phyloP scores from a whole-genome alignment of 2,113 vertebrate species.

The Pseudorhombus dupliciocellatus region DNA sequence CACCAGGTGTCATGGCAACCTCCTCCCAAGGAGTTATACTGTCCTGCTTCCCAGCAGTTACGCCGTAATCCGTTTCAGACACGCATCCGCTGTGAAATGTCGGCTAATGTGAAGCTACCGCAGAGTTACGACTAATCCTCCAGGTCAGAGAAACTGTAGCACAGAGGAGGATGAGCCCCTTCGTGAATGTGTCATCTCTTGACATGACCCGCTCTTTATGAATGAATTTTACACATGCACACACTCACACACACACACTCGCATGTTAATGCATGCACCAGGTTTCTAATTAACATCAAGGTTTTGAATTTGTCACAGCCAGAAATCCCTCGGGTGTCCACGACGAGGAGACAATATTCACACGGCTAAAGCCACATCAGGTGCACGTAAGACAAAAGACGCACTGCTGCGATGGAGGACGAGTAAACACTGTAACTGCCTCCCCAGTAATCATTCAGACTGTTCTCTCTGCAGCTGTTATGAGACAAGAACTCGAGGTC shows the following conservation, averaged over 20 bases:
- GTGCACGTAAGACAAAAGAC: neutral
- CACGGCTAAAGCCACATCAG: slow-evolving; percentile 14
- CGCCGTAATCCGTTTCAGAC: slow-evolving; percentile 48
- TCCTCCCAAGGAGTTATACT: slow-evolving; percentile 52
- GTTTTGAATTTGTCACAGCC: slow-evolving; percentile 42
- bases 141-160: slow-evolving; percentile 24
- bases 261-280: slow-evolving; percentile 42
- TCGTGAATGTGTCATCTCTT: neutral
- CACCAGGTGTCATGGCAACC: slow-evolving; percentile 69
- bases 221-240: slow-evolving; percentile 12
- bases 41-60: slow-evolving; percentile 63
- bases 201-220: slow-evolving; percentile 20
- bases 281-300: slow-evolving; percentile 45
- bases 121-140: slow-evolving; percentile 51
- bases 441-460: too few species aligned
- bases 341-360: slow-evolving; percentile 25
- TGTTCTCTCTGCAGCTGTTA: neutral
- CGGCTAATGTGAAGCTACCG: slow-evolving; percentile 43
- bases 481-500: neutral
- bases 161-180: slow-evolving; percentile 11
- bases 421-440: too few species aligned
- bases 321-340: slow-evolving; percentile 33
- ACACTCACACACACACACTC: slow-evolving; percentile 5
- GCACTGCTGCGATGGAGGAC: too few species aligned
- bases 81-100: slow-evolving; percentile 44